Evolutionary conservation across 2,888 invertebrate genomes (phyloP), one percentile per base, ranked within the genome.

Genomic region (Drosophila colorata): DNA sequence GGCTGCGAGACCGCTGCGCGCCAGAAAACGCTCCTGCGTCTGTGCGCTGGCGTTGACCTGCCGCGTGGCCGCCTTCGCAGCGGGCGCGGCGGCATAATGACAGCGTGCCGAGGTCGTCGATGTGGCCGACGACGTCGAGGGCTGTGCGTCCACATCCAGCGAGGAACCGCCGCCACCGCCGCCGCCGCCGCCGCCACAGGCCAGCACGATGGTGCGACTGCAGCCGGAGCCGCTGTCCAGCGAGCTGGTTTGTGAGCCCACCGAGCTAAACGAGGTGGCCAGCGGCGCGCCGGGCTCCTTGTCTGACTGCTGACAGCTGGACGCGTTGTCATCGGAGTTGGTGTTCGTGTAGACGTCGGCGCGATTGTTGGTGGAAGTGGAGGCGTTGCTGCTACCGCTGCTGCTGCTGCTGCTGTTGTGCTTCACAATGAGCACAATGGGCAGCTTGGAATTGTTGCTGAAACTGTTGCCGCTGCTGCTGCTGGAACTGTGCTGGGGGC

Each of bases 31-130:
- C 59, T 91, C 91, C 58, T 77, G 90, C 4, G 91, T 90, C 68
- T 90, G 90, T 20, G 91, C 90, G 49, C 91, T 90, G 35, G 91
- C 91, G 51, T 91, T 84, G 1, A 90, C 90, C 60, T 91, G 91
- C 13, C 92, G 88, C 46, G 90, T 37, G 25, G 20, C n/a, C 2
- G 33, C 13, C 38, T 56, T 78, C 23, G 70, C 78, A 38, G 78
- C 83, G 13, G 82, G 57, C n/a, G 82, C 58, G 18, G 82, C 75
- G n/a, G 90, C 90, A 66, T 91, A 91, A 33, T 91, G 91, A 57
- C 91, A 91, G 33, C 91, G 90, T 3, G 89, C 91, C 2, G 78
- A 67, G 4, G 75, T 35, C 1, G 58, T 41, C 5, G 73, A 73
- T 35, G 78, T 77, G 48, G 82, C 88, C 0, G 92, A 92, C 0